Base-by-base conservation (phyloP, 2,113 vertebrate species). In the Columbina picui region DNA sequence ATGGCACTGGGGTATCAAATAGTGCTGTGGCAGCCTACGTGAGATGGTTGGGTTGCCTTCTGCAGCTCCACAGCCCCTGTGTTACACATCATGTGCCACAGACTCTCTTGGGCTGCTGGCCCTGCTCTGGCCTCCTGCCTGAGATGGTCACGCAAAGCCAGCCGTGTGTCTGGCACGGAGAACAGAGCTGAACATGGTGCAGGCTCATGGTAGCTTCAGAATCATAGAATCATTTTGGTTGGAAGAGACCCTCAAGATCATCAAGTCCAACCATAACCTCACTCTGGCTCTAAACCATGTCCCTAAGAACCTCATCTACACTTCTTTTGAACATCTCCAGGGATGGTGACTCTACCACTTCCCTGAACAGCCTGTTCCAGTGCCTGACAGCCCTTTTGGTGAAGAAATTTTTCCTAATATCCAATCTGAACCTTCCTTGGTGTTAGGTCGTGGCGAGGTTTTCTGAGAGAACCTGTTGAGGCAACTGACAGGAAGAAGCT, bases 1-100 rank as follows among this genome's bases (percentile, higher is more conserved):
- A 73, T 52, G 68, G 21, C 9, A 30, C 0, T 39, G 50, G 10
- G 14, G 12, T 57, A 8, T 52, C 64, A 29, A 9, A 45, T 2
- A 52, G 29, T 9, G 34, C 84, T 15, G 22, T 15, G 32, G 14
- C 68, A 95, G 30, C 30, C 39, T 32, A 0, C 0, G 1, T 7
- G 45, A 36, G 45, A 13, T 56, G 13, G 4, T 12, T 56, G 41
- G 34, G 23, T 79, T 56, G 34, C 26, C n/a, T 61, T 73, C 63
- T 80, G 80, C 57, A 59, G 23, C 47, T 75, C 27, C 32, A n/a
- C 14, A 52, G 23, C 12, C 29, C 0, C 0, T 32, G 26, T 20
- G 23, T 29, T 61, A 20, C 18, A 39, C 7, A 14, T 26, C 5
- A 2, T 11, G 9, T 63, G 0, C 16, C 34, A n/a, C 14, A 5